Percentiles rank a stretch among this genome's conserved stretches.
These are phyloP conservation scores for Ephydatia muelleri DNA, from an alignment of 37 sponge, comb jelly and placozoan species.

Conservation along the genomic window DNA sequence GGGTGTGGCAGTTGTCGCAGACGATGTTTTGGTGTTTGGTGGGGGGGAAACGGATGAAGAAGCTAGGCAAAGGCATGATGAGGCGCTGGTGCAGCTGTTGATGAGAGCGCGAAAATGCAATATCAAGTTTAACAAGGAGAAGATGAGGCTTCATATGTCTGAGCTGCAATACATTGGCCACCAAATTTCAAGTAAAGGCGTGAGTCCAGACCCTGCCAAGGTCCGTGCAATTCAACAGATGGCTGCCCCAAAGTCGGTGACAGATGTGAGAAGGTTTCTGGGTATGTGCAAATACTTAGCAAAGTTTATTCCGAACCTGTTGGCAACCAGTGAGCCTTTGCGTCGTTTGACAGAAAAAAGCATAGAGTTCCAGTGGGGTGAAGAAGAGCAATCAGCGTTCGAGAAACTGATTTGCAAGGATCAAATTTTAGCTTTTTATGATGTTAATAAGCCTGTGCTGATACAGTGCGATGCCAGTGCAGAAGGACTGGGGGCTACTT, in stretches of 20 bases:
- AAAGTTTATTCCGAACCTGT: slow-evolving; percentile 24
- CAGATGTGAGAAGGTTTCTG: slow-evolving; percentile 3
- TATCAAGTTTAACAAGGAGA: slow-evolving; percentile 11
- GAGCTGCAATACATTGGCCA: slow-evolving; percentile 11
- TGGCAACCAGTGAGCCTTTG: background rate
- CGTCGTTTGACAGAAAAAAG: too few relatives aligned
- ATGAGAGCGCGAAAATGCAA: slow-evolving; percentile 5
- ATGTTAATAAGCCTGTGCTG: background rate
- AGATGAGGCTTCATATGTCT: background rate
- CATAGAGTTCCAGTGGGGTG: too few relatives aligned
- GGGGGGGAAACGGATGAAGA: slow-evolving; percentile 11
- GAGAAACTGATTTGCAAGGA: background rate
- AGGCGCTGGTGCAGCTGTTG: slow-evolving; percentile 2
- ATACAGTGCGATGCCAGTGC: slow-evolving; percentile 35
- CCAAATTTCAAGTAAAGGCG: background rate
- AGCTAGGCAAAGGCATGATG: slow-evolving; percentile 11
- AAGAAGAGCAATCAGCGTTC: too few relatives aligned
- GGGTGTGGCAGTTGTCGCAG: slow-evolving; percentile 44
- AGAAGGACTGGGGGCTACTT: slow-evolving; percentile 18
- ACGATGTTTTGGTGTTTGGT: too few relatives aligned
- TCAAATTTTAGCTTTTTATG: slow-evolving; percentile 14
- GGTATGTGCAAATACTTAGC: slow-evolving; percentile 18
- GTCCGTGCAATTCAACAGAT: slow-evolving; percentile 14
- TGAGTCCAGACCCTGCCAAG: slow-evolving; percentile 18
- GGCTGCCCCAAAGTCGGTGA: background rate